phyloP scores from a whole-genome alignment of 2,888 invertebrate genomes.

The Sialis lutaria region DNA sequence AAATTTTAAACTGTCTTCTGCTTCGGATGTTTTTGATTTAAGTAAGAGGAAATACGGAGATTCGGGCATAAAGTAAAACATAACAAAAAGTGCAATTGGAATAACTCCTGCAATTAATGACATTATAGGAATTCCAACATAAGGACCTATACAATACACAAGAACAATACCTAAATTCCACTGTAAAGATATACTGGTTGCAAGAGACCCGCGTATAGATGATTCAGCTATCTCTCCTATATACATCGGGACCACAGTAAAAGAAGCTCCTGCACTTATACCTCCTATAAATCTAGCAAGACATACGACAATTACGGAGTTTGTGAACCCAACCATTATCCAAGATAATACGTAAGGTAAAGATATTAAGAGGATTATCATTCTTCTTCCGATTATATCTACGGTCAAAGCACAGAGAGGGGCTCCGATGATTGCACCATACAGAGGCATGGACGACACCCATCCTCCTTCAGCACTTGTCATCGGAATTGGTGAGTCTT shows the following conservation, averaged over 20 bases:
- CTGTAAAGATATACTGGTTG: slow-evolving; percentile 25
- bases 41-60: slow-evolving; percentile 26
- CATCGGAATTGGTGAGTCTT: slow-evolving; percentile 3
- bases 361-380: slow-evolving; percentile 1
- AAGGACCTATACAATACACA: slow-evolving; percentile 19
- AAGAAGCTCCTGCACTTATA: slow-evolving; percentile 1
- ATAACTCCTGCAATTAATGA: slow-evolving; percentile 23
- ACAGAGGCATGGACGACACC: neutral
- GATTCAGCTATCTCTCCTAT: slow-evolving; percentile 32
- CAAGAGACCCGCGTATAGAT: slow-evolving; percentile 28
- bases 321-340: slow-evolving; percentile 1
- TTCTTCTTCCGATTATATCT: slow-evolving; percentile 4
- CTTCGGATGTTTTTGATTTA: slow-evolving; percentile 20
- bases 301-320: neutral
- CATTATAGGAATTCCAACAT: slow-evolving; percentile 23
- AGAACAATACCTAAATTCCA: slow-evolving; percentile 21
- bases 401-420: slow-evolving; percentile 3
- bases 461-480: neutral
- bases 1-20: slow-evolving; percentile 23
- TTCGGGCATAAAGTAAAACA: slow-evolving; percentile 29
- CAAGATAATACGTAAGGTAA: slow-evolving; percentile 2
- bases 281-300: slow-evolving; percentile 3
- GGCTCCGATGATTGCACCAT: neutral
- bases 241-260: slow-evolving; percentile 26
- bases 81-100: slow-evolving; percentile 22